phyloP scores from a whole-genome alignment of 2,888 invertebrate genomes.

The Temnothorax ravouxi region DNA sequence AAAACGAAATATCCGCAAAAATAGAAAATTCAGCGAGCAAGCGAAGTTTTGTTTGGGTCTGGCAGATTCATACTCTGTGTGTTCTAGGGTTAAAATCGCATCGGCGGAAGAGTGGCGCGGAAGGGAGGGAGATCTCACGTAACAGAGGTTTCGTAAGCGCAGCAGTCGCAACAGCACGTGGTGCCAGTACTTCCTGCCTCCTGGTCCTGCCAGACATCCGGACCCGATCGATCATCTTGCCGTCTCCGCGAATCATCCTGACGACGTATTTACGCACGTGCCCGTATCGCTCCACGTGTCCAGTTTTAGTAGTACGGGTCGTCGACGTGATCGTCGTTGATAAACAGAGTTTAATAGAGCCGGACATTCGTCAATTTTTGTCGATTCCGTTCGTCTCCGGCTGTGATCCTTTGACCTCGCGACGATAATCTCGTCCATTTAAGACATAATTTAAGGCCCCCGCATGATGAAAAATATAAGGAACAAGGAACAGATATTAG shows the following conservation, averaged over 20 bases:
- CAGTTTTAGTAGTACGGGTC: neutral
- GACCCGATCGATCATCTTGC: conserved; percentile 59
- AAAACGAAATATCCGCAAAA: too few relatives aligned
- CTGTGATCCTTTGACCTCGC: neutral
- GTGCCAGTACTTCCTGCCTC: conserved; percentile 67
- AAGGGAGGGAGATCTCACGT: conserved; percentile 65
- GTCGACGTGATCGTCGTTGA: neutral
- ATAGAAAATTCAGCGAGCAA: too few relatives aligned
- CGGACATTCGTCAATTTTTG: neutral
- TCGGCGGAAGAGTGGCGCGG: neutral
- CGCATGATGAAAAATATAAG: too few relatives aligned
- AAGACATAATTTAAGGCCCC: neutral
- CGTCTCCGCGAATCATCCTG: conserved; percentile 29
- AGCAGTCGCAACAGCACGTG: conserved; percentile 69
- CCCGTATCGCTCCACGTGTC: conserved; percentile 1
- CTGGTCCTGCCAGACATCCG: conserved; percentile 73
- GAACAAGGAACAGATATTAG: too few relatives aligned
- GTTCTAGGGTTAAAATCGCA: conserved; percentile 13
- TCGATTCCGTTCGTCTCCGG: neutral
- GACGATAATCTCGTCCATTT: neutral
- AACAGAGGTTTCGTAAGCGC: conserved; percentile 65
- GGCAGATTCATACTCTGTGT: too few relatives aligned
- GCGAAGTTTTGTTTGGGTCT: too few relatives aligned
- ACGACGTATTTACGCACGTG: conserved; percentile 17
- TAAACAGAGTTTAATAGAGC: neutral